Percentiles rank a stretch among this genome's conserved stretches.
Conservation (phyloP, 2,113 vertebrate species). For the Mus spicilegus region DNA sequence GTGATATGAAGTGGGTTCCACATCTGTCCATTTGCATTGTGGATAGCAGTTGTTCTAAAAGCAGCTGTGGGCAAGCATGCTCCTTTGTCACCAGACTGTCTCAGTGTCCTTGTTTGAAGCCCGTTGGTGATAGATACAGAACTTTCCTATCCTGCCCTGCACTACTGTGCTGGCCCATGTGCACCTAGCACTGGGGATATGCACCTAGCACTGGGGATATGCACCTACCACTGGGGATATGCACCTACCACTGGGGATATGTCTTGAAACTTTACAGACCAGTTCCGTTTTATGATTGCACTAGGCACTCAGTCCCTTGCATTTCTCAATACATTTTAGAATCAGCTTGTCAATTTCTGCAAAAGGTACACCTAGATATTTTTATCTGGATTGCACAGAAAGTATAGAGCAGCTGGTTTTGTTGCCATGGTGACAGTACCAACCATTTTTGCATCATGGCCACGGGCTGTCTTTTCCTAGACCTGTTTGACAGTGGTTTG, state of each 20-base stretch:
- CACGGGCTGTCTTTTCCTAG: not conserved
- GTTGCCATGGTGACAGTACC: not conserved
- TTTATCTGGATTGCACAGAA: constrained; percentile 4
- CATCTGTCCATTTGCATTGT: not conserved
- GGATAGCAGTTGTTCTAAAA: not conserved
- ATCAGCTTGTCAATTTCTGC: not conserved
- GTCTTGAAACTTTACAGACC: not conserved
- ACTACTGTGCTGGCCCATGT: too few relatives aligned
- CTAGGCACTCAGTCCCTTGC: not conserved
- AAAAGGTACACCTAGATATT: not conserved
- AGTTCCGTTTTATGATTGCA: not conserved
- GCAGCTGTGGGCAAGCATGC: not conserved
- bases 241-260: not conserved
- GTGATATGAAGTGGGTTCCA: not conserved
- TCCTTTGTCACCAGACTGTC: too few relatives aligned
- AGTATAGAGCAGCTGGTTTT: not conserved
- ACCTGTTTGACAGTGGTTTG: not conserved
- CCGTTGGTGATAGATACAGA: not conserved
- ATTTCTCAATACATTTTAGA: constrained; percentile 1
- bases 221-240: too few relatives aligned
- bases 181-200: not conserved
- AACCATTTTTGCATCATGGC: not conserved
- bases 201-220: too few relatives aligned
- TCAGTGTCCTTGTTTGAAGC: not conserved
- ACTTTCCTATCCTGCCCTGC: not conserved